A percentile compares a stretch with the other conserved stretches of the same genome.
phyloP scores from a whole-genome alignment of 1,140 invertebrate genomes.

The Bombus confusus region DNA sequence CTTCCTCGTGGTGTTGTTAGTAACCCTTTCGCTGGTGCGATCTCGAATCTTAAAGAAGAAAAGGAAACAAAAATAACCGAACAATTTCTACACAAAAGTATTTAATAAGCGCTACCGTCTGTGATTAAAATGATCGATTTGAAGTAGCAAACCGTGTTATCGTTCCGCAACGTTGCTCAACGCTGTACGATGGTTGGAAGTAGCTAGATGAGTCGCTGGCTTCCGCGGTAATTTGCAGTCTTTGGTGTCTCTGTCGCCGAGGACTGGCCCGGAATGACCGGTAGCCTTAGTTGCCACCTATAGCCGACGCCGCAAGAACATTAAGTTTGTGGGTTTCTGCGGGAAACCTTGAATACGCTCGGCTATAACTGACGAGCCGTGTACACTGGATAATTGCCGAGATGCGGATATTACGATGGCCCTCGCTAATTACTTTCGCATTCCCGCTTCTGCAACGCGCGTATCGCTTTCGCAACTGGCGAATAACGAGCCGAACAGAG shows the following conservation, averaged over 20 bases:
- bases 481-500: neutral
- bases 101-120: neutral
- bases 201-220: neutral
- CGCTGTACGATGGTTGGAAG: neutral
- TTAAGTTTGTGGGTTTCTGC: conserved; percentile 66
- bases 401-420: conserved; percentile 44
- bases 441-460: neutral
- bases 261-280: conserved; percentile 52
- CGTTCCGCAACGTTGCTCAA: neutral
- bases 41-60: too few species aligned
- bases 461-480: conserved; percentile 9
- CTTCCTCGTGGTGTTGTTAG: rapidly evolving
- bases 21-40: too few species aligned
- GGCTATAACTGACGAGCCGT: conserved; percentile 45
- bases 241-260: conserved; percentile 41
- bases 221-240: conserved; percentile 22
- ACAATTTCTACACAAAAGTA: neutral
- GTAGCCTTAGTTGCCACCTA: conserved; percentile 41
- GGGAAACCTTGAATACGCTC: conserved; percentile 60
- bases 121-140: neutral
- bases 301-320: conserved; percentile 57
- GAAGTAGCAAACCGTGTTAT: neutral
- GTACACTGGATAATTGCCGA: conserved; percentile 54
- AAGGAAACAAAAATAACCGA: neutral
- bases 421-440: conserved; percentile 58